Conservation (phyloP, 2,797 vertebrate genomes). For the Carduelis carduelis region DNA sequence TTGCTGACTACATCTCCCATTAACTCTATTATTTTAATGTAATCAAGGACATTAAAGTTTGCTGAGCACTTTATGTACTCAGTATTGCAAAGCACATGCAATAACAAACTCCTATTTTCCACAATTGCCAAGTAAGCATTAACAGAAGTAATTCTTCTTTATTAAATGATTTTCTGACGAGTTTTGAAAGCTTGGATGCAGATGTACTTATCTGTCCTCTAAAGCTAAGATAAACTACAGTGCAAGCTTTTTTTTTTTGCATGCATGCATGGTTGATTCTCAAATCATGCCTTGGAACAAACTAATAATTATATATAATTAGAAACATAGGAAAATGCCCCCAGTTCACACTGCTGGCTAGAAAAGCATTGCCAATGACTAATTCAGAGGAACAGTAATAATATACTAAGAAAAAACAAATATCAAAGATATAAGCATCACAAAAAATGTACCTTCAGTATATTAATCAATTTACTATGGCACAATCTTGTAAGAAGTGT, state of each 20-base stretch:
- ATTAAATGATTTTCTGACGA: background rate
- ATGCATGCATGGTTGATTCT: background rate
- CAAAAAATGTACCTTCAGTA: background rate
- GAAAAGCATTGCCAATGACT: background rate
- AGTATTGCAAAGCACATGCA: background rate
- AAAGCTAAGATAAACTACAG: slow-evolving; percentile 17
- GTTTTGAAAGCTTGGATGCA: background rate
- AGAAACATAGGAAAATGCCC: background rate
- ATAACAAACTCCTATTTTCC: background rate
- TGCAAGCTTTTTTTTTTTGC: background rate
- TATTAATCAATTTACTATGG: background rate
- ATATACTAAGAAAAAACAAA: rapidly evolving
- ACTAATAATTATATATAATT: background rate
- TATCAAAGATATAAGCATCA: background rate
- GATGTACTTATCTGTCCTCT: slow-evolving; percentile 12
- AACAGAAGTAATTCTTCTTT: background rate
- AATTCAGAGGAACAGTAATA: background rate
- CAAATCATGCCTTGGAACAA: slow-evolving; percentile 25
- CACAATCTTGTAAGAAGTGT: background rate
- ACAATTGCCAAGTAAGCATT: background rate
- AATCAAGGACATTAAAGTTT: background rate
- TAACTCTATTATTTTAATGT: background rate
- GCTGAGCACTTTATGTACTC: background rate
- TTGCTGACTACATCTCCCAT: background rate
- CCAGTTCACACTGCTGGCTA: background rate